Percentiles rank a stretch among this genome's conserved stretches.
phyloP scores from a whole-genome alignment of 2,113 vertebrate species.

The Dromaius novaehollandiae region DNA sequence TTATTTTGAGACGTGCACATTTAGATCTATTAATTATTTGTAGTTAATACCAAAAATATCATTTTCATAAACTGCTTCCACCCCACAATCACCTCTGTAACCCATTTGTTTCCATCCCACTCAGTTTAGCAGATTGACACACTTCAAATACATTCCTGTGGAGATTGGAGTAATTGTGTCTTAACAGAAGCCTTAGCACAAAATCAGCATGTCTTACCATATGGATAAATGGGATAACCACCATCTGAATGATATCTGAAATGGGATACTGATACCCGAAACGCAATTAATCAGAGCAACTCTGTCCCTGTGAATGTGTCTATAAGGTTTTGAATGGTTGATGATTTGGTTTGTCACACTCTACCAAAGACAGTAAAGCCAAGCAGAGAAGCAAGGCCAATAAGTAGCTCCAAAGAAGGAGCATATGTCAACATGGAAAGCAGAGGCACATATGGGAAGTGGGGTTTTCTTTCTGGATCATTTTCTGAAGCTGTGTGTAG shows the following conservation, averaged over 20 bases:
- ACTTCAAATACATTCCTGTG: background rate
- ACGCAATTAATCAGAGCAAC: background rate
- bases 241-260: too few species aligned
- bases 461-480: background rate
- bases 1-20: constrained; percentile 13
- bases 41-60: background rate
- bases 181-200: background rate
- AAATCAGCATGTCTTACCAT: background rate
- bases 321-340: background rate
- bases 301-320: background rate
- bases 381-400: background rate
- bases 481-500: background rate
- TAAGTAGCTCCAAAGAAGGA: background rate
- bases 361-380: background rate
- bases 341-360: background rate
- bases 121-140: background rate
- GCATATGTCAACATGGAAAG: fast-evolving
- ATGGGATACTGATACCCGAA: background rate
- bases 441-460: background rate
- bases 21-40: constrained; percentile 22
- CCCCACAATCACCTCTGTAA: background rate
- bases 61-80: background rate
- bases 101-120: background rate
- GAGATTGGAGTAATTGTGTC: background rate
- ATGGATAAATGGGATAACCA: background rate